Evolutionary conservation across 1,140 invertebrate species (phyloP), one percentile per base, ranked within the genome.

Genomic region (Proales similis): DNA sequence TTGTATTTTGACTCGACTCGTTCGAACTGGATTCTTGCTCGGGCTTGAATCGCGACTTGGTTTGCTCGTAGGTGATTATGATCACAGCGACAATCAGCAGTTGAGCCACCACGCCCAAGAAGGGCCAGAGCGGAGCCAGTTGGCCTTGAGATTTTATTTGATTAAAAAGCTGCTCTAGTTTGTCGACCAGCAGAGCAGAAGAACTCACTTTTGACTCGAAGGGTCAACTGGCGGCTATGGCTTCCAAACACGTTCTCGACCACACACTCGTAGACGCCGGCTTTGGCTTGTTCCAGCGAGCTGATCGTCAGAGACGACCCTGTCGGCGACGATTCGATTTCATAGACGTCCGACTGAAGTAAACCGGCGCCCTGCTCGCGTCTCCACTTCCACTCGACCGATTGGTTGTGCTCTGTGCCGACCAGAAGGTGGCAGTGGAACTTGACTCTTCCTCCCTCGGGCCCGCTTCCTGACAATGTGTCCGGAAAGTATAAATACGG

Each of bases 71-170:
- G 7, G 14, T 27, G 11, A 24, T 42, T 29, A 57, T 57, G 17
- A 42, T 0, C 3, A 43, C 1, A 24, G 24, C 36, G 24, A 57
- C 22, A 24, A 57, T 57, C 6, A 30, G 3, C 11, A 57, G 12
- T 43, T 57, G n/a, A 12, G 36, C 51, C 9, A 57, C 20, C 19
- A 39, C n/a, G 11, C 51, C 51, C 6, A 57, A 24, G 32, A 57
- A 57, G 7, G 51, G 51, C 51, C 51, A 57, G 9, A 57, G 7
- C 4, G 51, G 51, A 14, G 51, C 19, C 19, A 57, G 30, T 30
- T 14, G 51, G 14, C 51, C 33, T 36, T 36, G 14, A 14, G 14
- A 36, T 9, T 9, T 36, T 9, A n/a, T n/a, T n/a, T n/a, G n/a
- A n/a, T n/a, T n/a, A n/a, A n/a, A n/a, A n/a, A n/a, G n/a, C n/a